phyloP scores from a whole-genome alignment of 2,797 vertebrate genomes.

The Hipposideros larvatus region DNA sequence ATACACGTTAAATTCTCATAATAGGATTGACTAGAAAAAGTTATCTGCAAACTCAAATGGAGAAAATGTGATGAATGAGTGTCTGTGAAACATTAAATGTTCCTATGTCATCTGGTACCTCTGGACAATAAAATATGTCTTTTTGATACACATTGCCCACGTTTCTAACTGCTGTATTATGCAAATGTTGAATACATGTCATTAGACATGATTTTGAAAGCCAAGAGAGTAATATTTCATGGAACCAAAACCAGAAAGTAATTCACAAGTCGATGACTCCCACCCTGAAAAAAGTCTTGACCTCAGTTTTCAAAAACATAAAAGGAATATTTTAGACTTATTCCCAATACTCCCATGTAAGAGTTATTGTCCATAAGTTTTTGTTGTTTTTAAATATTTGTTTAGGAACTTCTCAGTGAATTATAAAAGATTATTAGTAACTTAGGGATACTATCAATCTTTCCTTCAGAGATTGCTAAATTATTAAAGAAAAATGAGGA shows the following conservation, averaged over 20 bases:
- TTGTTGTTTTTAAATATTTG: constrained; percentile 17
- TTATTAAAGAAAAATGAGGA: constrained; percentile 49
- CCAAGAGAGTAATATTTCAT: constrained; percentile 69
- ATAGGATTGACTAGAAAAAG: constrained; percentile 60
- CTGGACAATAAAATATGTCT: constrained; percentile 61
- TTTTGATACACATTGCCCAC: constrained; percentile 57
- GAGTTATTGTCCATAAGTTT: neutral
- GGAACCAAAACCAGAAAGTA: constrained; percentile 62
- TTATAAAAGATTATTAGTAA: neutral
- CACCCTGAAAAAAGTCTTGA: constrained; percentile 41
- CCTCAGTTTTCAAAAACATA: constrained; percentile 57
- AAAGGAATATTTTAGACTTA: neutral
- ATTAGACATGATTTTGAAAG: constrained; percentile 71
- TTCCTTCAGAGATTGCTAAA: constrained; percentile 24
- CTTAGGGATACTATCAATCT: neutral
- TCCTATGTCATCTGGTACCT: constrained; percentile 47
- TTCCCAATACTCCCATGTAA: neutral
- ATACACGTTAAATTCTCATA: constrained; percentile 50
- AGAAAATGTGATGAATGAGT: constrained; percentile 52
- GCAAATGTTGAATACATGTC: constrained; percentile 31
- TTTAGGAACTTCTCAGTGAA: neutral
- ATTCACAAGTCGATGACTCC: constrained; percentile 74
- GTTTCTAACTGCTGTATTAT: constrained; percentile 69
- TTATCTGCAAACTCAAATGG: constrained; percentile 33
- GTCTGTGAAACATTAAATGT: constrained; percentile 44